These are phyloP conservation scores for Nomada fucata DNA, from an alignment of 2,888 invertebrate species.

Conservation along the genomic window DNA sequence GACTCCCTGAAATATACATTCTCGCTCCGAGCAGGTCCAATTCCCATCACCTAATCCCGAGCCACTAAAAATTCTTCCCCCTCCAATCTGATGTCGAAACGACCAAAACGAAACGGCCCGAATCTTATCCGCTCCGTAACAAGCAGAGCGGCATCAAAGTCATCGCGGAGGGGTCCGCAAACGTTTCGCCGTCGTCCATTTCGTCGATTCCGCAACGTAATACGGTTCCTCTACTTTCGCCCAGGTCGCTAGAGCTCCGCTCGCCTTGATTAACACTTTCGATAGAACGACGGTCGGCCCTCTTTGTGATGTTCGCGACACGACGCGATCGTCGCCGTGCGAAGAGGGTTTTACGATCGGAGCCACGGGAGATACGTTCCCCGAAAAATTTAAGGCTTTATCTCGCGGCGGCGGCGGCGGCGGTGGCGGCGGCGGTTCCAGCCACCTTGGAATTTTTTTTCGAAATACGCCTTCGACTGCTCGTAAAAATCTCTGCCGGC, in stretches of 20 bases:
- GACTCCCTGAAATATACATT: too few species aligned
- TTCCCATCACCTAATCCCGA: too few species aligned
- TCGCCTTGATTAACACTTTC: slow-evolving; percentile 49
- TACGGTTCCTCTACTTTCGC: slow-evolving; percentile 36
- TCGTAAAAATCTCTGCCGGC: slow-evolving; percentile 59
- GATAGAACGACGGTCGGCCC: slow-evolving; percentile 39
- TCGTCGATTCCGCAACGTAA: slow-evolving; percentile 21
- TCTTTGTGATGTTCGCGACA: slow-evolving; percentile 55
- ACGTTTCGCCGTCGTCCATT: neutral
- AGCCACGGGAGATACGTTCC: slow-evolving; percentile 61
- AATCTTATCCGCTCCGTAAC: too few species aligned
- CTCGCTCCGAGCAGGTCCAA: too few species aligned
- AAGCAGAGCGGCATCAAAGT: slow-evolving; percentile 1
- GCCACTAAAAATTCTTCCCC: too few species aligned
- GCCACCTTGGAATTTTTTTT: slow-evolving; percentile 55
- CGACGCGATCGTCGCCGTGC: slow-evolving; percentile 38
- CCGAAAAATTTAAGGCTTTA: slow-evolving; percentile 67
- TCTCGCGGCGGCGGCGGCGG: slow-evolving; percentile 34
- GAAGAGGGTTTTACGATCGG: slow-evolving; percentile 63
- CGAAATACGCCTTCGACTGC: slow-evolving; percentile 56
- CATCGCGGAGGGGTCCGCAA: neutral
- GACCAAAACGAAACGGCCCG: too few species aligned
- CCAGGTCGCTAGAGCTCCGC: slow-evolving; percentile 19
- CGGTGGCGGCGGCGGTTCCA: neutral
- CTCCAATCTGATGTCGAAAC: too few species aligned